phyloP scores from a whole-genome alignment of 2,113 vertebrate species.

The Hirundichthys speculiger region DNA sequence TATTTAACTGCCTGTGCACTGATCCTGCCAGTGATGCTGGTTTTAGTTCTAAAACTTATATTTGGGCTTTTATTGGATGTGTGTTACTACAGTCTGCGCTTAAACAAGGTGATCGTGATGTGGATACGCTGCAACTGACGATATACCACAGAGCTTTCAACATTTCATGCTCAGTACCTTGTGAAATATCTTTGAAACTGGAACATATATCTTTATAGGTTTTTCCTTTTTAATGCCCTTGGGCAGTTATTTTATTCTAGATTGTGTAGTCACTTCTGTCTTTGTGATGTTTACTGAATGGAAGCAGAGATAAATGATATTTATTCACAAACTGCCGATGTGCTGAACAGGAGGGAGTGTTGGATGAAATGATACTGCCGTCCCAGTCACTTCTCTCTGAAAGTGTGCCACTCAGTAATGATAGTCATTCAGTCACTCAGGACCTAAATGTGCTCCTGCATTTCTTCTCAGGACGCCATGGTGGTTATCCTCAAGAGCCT shows the following conservation, averaged over 20 bases:
- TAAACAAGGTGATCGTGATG: slow-evolving; percentile 12
- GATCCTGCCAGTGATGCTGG: slow-evolving; percentile 3
- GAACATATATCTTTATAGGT: neutral
- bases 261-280: neutral
- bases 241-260: neutral
- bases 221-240: neutral
- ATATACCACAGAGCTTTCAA: slow-evolving; percentile 18
- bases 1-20: neutral
- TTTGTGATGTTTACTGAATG: slow-evolving; percentile 6
- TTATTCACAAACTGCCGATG: neutral
- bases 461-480: slow-evolving; percentile 87
- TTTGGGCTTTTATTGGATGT: slow-evolving; percentile 21
- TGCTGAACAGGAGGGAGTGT: slow-evolving; percentile 11
- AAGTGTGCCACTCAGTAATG: neutral
- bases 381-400: neutral
- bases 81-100: slow-evolving; percentile 12
- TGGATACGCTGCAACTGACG: slow-evolving; percentile 13
- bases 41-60: slow-evolving; percentile 16
- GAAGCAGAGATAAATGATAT: slow-evolving; percentile 25
- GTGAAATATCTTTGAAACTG: slow-evolving; percentile 6
- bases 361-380: slow-evolving; percentile 13
- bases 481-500: slow-evolving; percentile 93
- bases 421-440: slow-evolving; percentile 10
- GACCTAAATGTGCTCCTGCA: neutral
- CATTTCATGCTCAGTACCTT: slow-evolving; percentile 3